These are phyloP conservation scores for Coreoperca whiteheadi DNA, from an alignment of 2,113 vertebrate species.

Conservation along the genomic window DNA sequence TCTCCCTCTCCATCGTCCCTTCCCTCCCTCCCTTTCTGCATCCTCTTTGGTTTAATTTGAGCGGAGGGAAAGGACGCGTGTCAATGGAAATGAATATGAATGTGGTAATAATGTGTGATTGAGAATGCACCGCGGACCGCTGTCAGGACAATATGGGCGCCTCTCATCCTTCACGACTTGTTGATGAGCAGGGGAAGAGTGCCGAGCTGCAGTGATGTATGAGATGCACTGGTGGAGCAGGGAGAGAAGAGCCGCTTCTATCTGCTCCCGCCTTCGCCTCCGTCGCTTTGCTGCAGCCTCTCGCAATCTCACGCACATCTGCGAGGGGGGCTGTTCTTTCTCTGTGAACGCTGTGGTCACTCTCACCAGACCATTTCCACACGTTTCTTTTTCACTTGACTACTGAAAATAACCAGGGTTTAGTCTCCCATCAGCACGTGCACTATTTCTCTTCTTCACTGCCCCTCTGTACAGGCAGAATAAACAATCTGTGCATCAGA, in stretches of 20 bases:
- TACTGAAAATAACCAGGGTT: constrained; percentile 71
- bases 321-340: constrained; percentile 46
- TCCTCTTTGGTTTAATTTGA: constrained; percentile 91
- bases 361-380: constrained; percentile 40
- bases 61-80: constrained; percentile 93
- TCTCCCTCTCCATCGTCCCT: constrained; percentile 41
- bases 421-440: constrained; percentile 78
- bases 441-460: constrained; percentile 78
- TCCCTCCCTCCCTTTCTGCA: constrained; percentile 63
- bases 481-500: constrained; percentile 12
- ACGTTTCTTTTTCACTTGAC: constrained; percentile 66
- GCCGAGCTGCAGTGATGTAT: constrained; percentile 70
- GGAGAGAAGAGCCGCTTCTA: constrained; percentile 50
- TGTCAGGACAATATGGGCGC: constrained; percentile 99
- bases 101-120: constrained; percentile 99
- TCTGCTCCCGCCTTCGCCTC: constrained; percentile 44
- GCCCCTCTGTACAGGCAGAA: constrained; percentile 75
- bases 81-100: constrained; percentile 99
- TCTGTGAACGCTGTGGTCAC: constrained; percentile 50
- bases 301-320: constrained; percentile 43
- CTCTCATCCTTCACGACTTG: constrained; percentile 98
- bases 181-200: constrained; percentile 94
- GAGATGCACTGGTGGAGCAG: constrained; percentile 54
- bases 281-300: constrained; percentile 39
- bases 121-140: constrained; percentile 91